Evolutionary conservation across 1,140 invertebrate species (phyloP).

Genomic region (Pseudomyrmex concolor): DNA sequence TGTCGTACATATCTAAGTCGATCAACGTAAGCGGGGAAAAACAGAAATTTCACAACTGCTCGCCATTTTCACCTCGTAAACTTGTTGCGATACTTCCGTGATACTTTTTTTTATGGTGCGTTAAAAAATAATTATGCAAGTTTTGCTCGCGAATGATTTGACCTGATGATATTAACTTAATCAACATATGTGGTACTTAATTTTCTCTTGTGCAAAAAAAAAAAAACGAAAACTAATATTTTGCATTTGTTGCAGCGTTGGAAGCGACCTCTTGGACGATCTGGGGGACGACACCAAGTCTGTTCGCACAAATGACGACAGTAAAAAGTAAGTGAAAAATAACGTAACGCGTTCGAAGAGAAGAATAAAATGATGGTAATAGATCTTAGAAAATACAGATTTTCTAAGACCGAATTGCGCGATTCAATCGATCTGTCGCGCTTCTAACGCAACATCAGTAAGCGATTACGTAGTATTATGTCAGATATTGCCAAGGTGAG

Average conservation of each 20-base stretch:
- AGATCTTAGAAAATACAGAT: neutral
- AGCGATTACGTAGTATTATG: conserved; percentile 62
- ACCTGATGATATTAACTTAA: too few species aligned
- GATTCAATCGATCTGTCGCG: conserved; percentile 22
- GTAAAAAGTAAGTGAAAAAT: conserved; percentile 87
- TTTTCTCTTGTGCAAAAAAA: neutral
- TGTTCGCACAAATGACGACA: conserved; percentile 87
- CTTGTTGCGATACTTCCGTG: too few species aligned
- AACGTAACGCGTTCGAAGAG: neutral
- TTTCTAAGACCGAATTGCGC: neutral
- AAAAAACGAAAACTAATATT: neutral
- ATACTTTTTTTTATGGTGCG: too few species aligned
- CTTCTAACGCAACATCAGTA: conserved; percentile 49
- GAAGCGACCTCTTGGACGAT: conserved; percentile 87
- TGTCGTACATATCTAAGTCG: neutral
- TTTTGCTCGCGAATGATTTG: too few species aligned
- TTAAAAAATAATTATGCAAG: too few species aligned
- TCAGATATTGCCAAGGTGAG: conserved; percentile 75
- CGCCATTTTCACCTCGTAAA: neutral
- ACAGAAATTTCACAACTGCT: too few species aligned
- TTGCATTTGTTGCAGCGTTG: conserved; percentile 83
- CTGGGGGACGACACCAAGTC: conserved; percentile 87
- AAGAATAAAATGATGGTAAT: neutral
- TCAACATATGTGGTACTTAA: neutral
- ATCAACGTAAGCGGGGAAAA: neutral